Evolutionary conservation across 2,113 vertebrate genomes (phyloP).

Genomic region (Acanthisitta chloris): DNA sequence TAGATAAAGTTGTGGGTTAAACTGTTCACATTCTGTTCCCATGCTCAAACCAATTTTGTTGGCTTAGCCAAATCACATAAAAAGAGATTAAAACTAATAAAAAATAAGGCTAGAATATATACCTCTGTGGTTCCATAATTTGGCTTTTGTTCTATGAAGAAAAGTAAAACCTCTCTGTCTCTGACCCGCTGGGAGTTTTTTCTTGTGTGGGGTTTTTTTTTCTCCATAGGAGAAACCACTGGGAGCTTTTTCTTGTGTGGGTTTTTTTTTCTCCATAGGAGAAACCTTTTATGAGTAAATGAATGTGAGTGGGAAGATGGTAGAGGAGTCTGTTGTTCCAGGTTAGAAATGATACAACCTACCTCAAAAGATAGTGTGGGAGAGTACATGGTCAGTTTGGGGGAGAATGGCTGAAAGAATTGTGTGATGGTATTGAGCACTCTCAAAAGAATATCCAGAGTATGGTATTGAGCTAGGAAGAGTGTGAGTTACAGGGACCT

Average conservation of each 20-base stretch:
- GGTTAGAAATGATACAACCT: neutral
- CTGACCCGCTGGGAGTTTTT: rapidly evolving
- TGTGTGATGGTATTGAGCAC: neutral
- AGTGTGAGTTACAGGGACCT: neutral
- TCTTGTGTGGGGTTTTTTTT: neutral
- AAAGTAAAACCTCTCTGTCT: neutral
- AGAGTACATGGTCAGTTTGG: neutral
- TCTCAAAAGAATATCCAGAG: neutral
- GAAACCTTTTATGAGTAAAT: neutral
- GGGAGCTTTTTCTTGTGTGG: neutral
- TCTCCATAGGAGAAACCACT: rapidly evolving
- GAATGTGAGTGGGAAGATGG: neutral
- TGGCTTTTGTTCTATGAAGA: neutral
- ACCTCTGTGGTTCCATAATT: neutral
- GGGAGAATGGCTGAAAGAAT: neutral
- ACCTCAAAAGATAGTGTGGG: neutral
- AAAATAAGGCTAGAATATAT: neutral
- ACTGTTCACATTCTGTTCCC: neutral
- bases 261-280: neutral
- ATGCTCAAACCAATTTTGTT: neutral
- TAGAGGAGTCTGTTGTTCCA: neutral
- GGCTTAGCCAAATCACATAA: neutral
- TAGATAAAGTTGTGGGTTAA: neutral
- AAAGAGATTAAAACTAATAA: neutral
- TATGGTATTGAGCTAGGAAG: neutral